Base-by-base conservation (phyloP, 2,113 vertebrate species). In the Psilopsiagon aurifrons region DNA sequence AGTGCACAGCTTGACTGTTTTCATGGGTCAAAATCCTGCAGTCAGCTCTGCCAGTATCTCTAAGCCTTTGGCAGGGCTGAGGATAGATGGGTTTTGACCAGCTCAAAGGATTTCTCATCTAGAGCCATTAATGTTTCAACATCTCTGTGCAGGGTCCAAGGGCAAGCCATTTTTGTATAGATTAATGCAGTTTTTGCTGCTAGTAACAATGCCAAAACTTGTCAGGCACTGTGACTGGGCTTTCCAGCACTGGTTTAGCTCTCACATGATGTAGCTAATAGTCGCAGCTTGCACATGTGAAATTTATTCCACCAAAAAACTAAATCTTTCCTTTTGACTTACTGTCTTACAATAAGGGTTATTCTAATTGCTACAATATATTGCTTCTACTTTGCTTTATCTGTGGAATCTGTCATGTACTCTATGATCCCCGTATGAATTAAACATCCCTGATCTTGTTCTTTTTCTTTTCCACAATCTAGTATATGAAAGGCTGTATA, bases 61-160 rank as follows among this genome's bases (percentile, higher is more conserved):
- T 19, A 55, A 87, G 43, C n/a, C 71, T 41, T 87, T 44, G 28
- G 75, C 75, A 88, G 86, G 74, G 31, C 85, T 94, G 75, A 71
- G 62, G n/a, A 20, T 7, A 4, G 13, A 29, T 29, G 24, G 10
- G 0, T 1, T 25, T 64, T 86, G 52, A 49, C 29, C 59, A 77
- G 54, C 52, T 47, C 44, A 15, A 14, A 66, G 24, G 20, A 31
- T 80, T 88, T 67, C 41, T 51, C 46, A 20, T 16, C 78, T 5
- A 18, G 35, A 87, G 51, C 27, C 9, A 1, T 71, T 67, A 33
- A 9, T 75, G 43, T 43, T 95, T 43, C 1, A 8, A 22, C 5
- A 78, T 33, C 35, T 54, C 25, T 13, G 0, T 4, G 69, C 60
- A 89, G 55, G 33, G 35, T 63, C 69, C 66, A 55, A n/a, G 27